phyloP scores from a whole-genome alignment of 2,888 invertebrate species.

The Marasmarcha lunaedactyla region DNA sequence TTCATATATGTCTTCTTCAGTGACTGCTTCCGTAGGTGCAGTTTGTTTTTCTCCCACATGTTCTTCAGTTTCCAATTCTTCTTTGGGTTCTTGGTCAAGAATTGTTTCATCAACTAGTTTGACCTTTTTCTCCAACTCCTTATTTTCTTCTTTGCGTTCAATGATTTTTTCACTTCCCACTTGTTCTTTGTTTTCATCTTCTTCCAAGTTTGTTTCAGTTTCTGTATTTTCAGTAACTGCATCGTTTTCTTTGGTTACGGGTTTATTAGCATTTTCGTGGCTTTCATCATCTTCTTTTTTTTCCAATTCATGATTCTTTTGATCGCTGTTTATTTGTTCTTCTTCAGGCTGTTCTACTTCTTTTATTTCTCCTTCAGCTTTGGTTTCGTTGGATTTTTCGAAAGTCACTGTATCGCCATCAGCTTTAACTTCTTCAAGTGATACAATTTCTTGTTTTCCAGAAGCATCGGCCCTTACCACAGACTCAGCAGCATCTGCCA shows the following conservation, averaged over 20 bases:
- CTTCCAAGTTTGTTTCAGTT: conserved; percentile 6
- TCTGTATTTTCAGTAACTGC: conserved; percentile 13
- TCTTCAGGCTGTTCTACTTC: too few species aligned
- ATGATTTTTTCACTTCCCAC: not conserved
- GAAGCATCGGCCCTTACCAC: too few species aligned
- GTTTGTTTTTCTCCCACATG: conserved; percentile 11
- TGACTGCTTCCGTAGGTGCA: conserved; percentile 12
- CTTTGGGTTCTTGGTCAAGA: not conserved
- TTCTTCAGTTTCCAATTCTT: conserved; percentile 5
- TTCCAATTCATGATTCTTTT: not conserved
- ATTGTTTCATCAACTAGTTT: not conserved
- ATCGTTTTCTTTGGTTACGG: not conserved
- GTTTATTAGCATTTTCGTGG: not conserved
- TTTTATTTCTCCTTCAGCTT: too few species aligned
- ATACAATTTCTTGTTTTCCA: too few species aligned
- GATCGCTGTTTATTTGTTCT: too few species aligned
- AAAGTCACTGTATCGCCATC: too few species aligned
- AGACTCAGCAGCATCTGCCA: not conserved
- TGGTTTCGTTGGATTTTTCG: too few species aligned
- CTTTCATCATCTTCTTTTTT: not conserved
- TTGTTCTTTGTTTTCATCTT: not conserved
- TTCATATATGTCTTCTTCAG: conserved; percentile 15
- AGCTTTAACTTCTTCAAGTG: too few species aligned
- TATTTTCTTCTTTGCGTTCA: not conserved
- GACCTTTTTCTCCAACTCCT: not conserved